These are phyloP conservation scores for Sarcophaga bullata DNA, from an alignment of 1,140 invertebrate genomes.

Conservation along the genomic window DNA sequence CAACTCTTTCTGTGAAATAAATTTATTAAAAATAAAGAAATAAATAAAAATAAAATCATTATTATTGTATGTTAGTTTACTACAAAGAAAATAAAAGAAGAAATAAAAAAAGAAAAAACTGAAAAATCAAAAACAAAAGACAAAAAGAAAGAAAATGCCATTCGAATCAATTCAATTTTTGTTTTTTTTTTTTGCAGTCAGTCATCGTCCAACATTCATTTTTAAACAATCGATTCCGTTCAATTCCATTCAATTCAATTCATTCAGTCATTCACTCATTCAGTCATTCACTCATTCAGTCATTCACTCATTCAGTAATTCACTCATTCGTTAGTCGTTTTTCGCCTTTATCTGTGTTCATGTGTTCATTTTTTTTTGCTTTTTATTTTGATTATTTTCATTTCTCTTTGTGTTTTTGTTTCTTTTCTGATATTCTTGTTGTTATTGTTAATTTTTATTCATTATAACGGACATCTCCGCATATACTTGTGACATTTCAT, in stretches of 20 bases:
- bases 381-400: neutral
- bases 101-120: neutral
- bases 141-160: neutral
- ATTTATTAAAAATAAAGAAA: neutral
- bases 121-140: neutral
- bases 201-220: too few species aligned
- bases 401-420: neutral
- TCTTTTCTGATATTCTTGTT: neutral
- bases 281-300: constrained; percentile 25
- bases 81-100: too few species aligned
- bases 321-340: too few species aligned
- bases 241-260: neutral
- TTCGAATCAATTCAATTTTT: constrained; percentile 4
- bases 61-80: neutral
- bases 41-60: constrained; percentile 1
- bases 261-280: constrained; percentile 27
- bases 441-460: constrained; percentile 12
- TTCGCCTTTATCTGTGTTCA: too few species aligned
- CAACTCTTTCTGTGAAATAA: neutral
- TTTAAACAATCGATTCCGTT: too few species aligned
- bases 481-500: constrained; percentile 32
- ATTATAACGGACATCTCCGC: neutral
- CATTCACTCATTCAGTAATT: neutral
- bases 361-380: too few species aligned
- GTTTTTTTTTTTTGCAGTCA: neutral